These are phyloP conservation scores for Muntiacus muntjak DNA, from an alignment of 2,113 vertebrate species.

Conservation along the genomic window DNA sequence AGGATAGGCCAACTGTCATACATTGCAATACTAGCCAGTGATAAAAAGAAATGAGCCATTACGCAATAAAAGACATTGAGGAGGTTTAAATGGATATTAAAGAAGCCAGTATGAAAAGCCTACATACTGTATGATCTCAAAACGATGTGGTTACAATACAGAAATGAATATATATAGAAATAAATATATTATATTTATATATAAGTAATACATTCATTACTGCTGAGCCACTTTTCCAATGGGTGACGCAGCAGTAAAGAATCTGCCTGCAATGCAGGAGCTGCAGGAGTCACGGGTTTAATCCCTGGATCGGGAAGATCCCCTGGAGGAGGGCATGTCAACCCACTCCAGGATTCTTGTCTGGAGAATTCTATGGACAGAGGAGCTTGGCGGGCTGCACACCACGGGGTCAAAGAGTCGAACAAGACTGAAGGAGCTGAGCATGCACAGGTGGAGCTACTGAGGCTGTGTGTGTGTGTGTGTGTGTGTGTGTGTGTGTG, in stretches of 20 bases:
- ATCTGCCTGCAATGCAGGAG: not conserved
- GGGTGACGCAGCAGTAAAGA: not conserved
- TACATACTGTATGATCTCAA: not conserved
- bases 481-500: no score
- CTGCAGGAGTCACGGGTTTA: rapidly evolving
- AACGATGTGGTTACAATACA: not conserved
- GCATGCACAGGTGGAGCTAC: not conserved
- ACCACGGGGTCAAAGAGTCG: not conserved
- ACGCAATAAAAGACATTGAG: not conserved
- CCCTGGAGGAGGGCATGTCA: not conserved
- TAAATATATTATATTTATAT: not conserved
- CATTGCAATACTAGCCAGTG: not conserved
- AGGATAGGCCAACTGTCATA: not conserved
- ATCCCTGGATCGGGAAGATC: not conserved
- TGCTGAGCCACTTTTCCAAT: not conserved
- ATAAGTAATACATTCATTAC: not conserved
- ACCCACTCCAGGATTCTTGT: not conserved
- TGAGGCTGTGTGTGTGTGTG: not conserved
- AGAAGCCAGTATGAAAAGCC: not conserved
- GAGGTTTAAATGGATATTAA: not conserved
- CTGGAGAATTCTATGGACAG: not conserved
- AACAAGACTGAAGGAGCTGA: not conserved
- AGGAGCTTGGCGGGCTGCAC: not conserved
- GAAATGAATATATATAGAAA: not conserved
- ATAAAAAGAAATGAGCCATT: not conserved